Base-by-base conservation (phyloP, 2,888 invertebrate genomes). In the Chrysolina americana region DNA sequence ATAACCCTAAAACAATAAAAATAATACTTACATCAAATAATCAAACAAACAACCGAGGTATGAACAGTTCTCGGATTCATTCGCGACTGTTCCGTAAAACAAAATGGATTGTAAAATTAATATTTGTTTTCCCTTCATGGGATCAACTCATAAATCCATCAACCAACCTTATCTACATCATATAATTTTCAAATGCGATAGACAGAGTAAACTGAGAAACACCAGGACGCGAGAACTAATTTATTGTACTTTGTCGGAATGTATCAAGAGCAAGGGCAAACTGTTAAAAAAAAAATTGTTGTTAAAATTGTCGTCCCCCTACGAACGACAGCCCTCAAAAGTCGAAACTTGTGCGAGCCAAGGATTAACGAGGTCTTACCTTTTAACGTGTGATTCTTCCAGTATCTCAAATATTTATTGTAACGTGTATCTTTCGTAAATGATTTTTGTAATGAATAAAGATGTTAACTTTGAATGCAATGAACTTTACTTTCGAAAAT, bases 151-250 rank as follows among this genome's bases (percentile, higher is more conserved):
- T 80, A 79, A 79, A 81, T 81, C 80, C 74, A 64, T 75, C 76
- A 77, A 79, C 81, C 80, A 82, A 80, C 81, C 81, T 82, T 82
- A 82, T 82, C 82, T 76, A 50, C 69, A n/a, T 65, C 41, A 66
- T 59, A 71, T 17, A 73, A 53, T 70, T 72, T 65, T 62, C 68
- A 74, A 76, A 74, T 68, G 63, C 53, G 17, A 70, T 41, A 44
- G 63, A 66, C 68, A 70, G 50, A 48, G 41, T 71, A 36, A 23
- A 70, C 50, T 17, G 71, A 65, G 23, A 53, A n/a, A 28, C n/a
- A 68, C 41, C 63, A 6, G 36, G 64, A 47, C 10, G 19, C 59
- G 36, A 69, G 41, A 70, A 50, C 9, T 50, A 11, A 36, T 44
- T 44, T 10, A 64, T 44, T 64, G 11, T 44, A 44, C 64, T 17